These are phyloP conservation scores for Mya arenaria DNA, from an alignment of 1,140 invertebrate species.

Conservation along the genomic window DNA sequence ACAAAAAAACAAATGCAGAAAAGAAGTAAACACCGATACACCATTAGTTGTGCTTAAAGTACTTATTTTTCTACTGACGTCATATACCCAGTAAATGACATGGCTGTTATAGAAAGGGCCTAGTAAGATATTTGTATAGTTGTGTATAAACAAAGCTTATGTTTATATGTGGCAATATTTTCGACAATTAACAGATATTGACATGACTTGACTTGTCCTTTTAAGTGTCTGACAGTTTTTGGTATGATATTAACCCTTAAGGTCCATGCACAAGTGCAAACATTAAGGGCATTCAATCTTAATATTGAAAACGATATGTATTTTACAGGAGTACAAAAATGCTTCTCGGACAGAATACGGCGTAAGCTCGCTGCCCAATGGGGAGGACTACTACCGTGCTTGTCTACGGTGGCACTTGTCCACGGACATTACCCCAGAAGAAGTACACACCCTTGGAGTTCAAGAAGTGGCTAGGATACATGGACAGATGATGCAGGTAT, in stretches of 20 bases:
- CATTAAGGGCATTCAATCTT: background rate
- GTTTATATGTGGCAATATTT: no score
- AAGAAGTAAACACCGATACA: no score
- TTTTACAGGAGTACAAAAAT: slow-evolving; percentile 67
- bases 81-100: no score
- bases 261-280: background rate
- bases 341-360: slow-evolving; percentile 67
- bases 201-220: no score
- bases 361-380: slow-evolving; percentile 57
- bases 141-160: no score
- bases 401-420: slow-evolving; percentile 78
- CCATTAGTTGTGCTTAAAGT: no score
- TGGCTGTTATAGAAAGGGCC: no score
- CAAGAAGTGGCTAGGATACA: slow-evolving; percentile 77
- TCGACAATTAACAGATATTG: no score
- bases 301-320: background rate
- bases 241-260: background rate
- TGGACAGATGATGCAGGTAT: slow-evolving; percentile 73
- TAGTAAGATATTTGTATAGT: no score
- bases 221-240: no score
- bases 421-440: slow-evolving; percentile 67
- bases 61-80: no score
- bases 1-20: no score
- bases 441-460: slow-evolving; percentile 77
- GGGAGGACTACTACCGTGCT: slow-evolving; percentile 72